Evolutionary conservation across 2,113 vertebrate species (phyloP), one percentile per base, ranked within the genome.

Genomic region (Heterotilapia buettikoferi): DNA sequence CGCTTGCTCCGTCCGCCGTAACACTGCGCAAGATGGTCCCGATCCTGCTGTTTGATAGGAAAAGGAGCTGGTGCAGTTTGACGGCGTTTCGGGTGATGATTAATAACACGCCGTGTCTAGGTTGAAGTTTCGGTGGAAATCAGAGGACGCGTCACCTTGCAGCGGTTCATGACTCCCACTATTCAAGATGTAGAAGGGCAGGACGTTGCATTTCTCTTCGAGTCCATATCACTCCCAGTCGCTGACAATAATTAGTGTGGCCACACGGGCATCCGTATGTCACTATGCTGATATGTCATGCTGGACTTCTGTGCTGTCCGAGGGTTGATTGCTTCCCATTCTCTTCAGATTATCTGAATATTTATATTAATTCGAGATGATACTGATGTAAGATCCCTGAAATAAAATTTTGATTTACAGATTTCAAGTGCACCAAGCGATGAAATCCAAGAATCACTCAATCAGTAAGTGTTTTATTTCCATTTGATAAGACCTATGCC

Each of bases 131-230:
- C 82, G 91, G 33, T 63, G 91, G 88, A 86, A 94, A 94, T 92
- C 94, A 91, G 94, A 94, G 95, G 94, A 95, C 95, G 93, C 95
- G 96, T 96, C 95, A 94, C 92, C 92, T 94, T 92, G 95, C 95
- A 94, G 92, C 86, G 91, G 95, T 95, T 95, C 96, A 96, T 95
- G 95, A 96, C 95, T 96, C 91, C 94, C 94, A 92, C 95, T 90
- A 71, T 85, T 91, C 83, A 86, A 95, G 95, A 94, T 94, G 95
- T 66, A 92, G 94, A 90, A 95, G 94, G 95, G 95, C 95, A 95
- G 94, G 95, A 95, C 95, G 94, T 71, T 90, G 92, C 92, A 59
- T 90, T 90, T 92, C 91, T 87, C 91, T 61, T 90, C 92, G 92
- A 89, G 94, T 94, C 93, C 93, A 87, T 91, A 83, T 91, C 91